These are phyloP conservation scores for Pandion haliaetus DNA, from an alignment of 2,113 vertebrate genomes.

Conservation along the genomic window DNA sequence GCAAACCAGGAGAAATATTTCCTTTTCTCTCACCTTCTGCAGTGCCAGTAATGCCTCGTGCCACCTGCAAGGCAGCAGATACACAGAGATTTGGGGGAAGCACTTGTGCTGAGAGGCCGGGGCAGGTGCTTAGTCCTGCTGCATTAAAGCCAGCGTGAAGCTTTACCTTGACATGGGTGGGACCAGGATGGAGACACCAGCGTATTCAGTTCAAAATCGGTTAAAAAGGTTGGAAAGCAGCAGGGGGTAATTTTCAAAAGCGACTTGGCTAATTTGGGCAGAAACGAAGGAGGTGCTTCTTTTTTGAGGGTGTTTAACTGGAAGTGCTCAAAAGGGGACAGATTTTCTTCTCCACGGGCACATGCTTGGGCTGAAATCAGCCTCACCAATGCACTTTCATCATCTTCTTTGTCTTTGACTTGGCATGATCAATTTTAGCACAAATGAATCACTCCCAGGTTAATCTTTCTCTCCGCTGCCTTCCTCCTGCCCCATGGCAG, in stretches of 20 bases:
- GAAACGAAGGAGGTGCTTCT: neutral
- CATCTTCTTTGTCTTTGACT: neutral
- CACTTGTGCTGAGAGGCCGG: too few species aligned
- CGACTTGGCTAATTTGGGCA: neutral
- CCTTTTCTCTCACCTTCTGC: neutral
- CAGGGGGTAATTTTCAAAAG: neutral
- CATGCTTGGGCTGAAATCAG: neutral
- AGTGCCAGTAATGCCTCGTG: neutral
- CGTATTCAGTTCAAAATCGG: neutral
- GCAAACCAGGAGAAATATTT: neutral
- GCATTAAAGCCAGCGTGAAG: fast-evolving
- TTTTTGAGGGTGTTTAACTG: neutral
- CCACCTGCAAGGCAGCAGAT: neutral
- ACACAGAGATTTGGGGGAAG: fast-evolving
- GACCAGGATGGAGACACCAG: neutral
- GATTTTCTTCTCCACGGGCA: neutral
- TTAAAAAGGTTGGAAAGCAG: neutral
- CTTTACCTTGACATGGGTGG: neutral
- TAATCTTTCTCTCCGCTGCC: neutral
- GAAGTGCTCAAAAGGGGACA: neutral
- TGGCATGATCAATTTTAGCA: neutral
- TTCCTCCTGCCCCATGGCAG: neutral
- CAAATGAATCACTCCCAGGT: neutral
- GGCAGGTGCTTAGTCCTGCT: neutral
- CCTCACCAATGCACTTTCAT: neutral